phyloP scores from a whole-genome alignment of 2,888 invertebrate genomes.

The Liposcelis brunnea region DNA sequence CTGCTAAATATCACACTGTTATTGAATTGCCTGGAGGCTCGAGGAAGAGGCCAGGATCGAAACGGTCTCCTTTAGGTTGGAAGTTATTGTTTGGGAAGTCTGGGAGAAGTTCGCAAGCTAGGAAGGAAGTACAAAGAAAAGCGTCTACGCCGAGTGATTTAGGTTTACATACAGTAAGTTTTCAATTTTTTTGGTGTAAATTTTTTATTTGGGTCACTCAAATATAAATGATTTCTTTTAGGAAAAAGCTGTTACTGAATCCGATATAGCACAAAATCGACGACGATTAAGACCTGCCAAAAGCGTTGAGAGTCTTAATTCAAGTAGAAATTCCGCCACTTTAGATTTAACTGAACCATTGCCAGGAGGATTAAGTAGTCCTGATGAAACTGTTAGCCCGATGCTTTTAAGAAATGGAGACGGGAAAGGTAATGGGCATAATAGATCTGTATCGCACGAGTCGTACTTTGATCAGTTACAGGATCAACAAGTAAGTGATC shows the following conservation, averaged over 20 bases:
- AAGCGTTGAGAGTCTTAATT: conserved; percentile 48
- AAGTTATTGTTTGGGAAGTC: conserved; percentile 50
- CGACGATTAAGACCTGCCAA: conserved; percentile 45
- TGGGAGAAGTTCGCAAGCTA: conserved; percentile 17
- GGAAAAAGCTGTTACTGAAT: conserved; percentile 28
- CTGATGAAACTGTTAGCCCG: conserved; percentile 12
- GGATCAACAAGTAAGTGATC: conserved; percentile 25
- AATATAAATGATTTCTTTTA: conserved; percentile 14
- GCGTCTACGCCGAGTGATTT: conserved; percentile 30
- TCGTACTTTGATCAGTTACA: conserved; percentile 75
- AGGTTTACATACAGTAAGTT: conserved; percentile 17
- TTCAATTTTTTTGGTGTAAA: neutral
- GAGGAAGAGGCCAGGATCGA: conserved; percentile 41
- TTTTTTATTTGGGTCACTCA: neutral
- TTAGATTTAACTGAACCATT: neutral
- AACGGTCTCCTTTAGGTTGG: conserved; percentile 62
- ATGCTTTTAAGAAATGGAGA: conserved; percentile 11
- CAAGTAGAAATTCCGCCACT: conserved; percentile 22
- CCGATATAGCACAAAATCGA: conserved; percentile 26
- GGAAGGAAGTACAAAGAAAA: conserved; percentile 23
- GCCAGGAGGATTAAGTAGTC: conserved; percentile 13
- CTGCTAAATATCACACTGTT: conserved; percentile 78
- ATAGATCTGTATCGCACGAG: conserved; percentile 69
- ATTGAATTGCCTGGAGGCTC: conserved; percentile 52
- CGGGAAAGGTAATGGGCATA: conserved; percentile 23